Conservation (phyloP, 2,113 vertebrate species). For the Hyaena hyaena region DNA sequence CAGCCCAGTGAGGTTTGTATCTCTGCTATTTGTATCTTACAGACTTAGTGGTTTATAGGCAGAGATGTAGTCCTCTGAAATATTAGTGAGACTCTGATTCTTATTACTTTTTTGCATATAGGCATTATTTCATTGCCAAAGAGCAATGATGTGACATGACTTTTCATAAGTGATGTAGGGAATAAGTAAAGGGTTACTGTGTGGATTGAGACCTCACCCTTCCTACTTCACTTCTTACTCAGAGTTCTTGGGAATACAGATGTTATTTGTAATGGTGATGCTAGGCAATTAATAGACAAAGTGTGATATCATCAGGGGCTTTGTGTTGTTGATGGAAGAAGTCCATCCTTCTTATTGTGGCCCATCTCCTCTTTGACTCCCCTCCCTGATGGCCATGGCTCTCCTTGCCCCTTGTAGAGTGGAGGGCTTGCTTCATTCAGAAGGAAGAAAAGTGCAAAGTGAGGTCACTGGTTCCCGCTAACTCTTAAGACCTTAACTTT, state of each 20-base stretch:
- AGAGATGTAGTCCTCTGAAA: background rate
- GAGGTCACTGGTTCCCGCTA: constrained; percentile 66
- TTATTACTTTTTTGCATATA: background rate
- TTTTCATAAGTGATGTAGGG: background rate
- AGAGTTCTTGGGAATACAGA: background rate
- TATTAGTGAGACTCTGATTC: background rate
- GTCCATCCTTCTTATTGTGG: background rate
- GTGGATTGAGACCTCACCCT: background rate
- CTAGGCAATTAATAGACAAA: background rate
- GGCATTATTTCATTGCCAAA: background rate
- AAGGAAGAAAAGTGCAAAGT: constrained; percentile 73
- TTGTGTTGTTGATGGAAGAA: background rate
- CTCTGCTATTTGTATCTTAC: background rate
- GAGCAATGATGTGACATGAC: background rate
- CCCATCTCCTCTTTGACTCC: background rate
- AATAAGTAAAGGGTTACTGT: background rate
- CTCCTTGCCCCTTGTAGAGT: background rate
- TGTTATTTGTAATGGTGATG: background rate
- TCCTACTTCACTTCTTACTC: background rate
- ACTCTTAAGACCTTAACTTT: constrained; percentile 75
- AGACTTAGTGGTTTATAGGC: background rate
- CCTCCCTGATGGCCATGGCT: background rate
- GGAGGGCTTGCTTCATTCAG: background rate
- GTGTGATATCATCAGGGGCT: background rate
- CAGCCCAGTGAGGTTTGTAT: background rate